phyloP scores from a whole-genome alignment of 2,797 vertebrate species.

The Siniperca undulata region DNA sequence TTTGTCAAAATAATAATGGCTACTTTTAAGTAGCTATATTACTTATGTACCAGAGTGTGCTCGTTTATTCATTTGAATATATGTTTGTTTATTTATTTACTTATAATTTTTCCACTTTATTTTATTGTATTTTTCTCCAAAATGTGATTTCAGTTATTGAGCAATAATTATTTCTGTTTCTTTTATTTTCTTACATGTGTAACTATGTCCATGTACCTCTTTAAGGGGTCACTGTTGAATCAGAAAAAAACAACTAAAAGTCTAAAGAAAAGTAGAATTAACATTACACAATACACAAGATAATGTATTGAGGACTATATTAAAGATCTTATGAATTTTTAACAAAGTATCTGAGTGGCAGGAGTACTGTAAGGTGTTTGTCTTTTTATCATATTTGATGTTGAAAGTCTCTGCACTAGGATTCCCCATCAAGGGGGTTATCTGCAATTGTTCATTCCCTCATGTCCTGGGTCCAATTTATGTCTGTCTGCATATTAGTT shows the following conservation, averaged over 20 bases:
- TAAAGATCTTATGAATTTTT: neutral
- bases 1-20: neutral
- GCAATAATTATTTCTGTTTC: neutral
- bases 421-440: neutral
- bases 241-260: neutral
- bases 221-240: neutral
- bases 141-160: neutral
- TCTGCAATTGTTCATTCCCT: neutral
- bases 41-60: neutral
- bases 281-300: no score
- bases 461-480: neutral
- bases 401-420: neutral
- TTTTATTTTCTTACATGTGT: no score
- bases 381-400: constrained; percentile 4
- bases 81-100: neutral
- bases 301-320: neutral
- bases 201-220: no score
- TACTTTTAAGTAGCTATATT: neutral
- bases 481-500: neutral
- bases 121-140: neutral
- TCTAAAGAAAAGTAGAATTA: neutral
- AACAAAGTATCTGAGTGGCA: neutral
- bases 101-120: neutral
- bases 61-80: neutral
- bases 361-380: neutral